Base-by-base conservation (phyloP, 2,113 vertebrate species). In the Bostrychus sinensis region DNA sequence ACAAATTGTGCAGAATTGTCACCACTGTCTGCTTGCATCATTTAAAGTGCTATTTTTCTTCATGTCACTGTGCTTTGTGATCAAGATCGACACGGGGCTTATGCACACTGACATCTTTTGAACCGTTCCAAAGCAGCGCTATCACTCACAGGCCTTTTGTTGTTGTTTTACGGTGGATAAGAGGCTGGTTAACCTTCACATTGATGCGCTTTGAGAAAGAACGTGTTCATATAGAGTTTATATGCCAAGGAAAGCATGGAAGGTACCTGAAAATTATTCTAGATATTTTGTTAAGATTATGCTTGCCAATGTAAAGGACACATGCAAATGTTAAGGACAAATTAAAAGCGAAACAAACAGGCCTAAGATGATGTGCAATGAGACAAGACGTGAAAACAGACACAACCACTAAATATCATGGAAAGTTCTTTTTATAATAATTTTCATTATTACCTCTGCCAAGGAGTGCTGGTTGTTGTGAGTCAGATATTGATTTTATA, bases 111-210 rank as follows among this genome's bases (percentile, higher is more conserved):
- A 75, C 70, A 30, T 76, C 74, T 84, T 89, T 87, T 84, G 76
- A 85, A 83, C 74, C 71, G 30, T 68, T 81, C 28, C 45, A 72
- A 82, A 78, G 72, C 25, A 1, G 55, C 53, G 30, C 77, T 37
- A 63, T 72, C 82, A 9, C 77, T 74, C 72, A 28, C 26, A 19
- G 70, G 68, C 57, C 77, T 78, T 83, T 81, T 82, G 78, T 84
- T 79, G 77, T 75, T 75, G 72, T 80, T 83, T 72, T 72, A 67
- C 66, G 71, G 7, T 4, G 74, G 62, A 77, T 68, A 64, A 83
- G 80, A 81, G 74, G 62, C 72, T 54, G 23, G 75, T 81, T 85
- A 84, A 88, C 83, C 80, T 84, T 84, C 70, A 74, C 62, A 28
- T 48, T 25, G 12, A 38, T 59, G 14, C 12, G 60, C 71, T 76